Base-by-base conservation (phyloP, 2,113 vertebrate genomes). In the Anolis carolinensis region DNA sequence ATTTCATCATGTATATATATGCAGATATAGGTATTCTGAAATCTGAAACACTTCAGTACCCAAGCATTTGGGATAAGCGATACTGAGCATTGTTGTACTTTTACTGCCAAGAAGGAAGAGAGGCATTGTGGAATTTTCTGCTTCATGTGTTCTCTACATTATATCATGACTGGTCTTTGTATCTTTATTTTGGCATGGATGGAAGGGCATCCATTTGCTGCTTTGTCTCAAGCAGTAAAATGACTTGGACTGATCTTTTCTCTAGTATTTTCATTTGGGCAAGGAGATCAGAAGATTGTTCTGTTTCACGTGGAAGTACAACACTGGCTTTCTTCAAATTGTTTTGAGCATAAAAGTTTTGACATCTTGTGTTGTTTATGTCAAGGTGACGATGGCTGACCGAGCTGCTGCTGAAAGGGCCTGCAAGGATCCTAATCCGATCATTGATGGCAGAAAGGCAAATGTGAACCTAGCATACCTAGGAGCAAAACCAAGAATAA, bases 381-480 rank as follows among this genome's bases (percentile, higher is more conserved):
- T 77, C 93, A 94, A 99, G 99, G 99, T 99, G 95, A 99, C 99
- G 36, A 99, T 99, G 99, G 97, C 97, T 32, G 99, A 99, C 93
- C 97, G 98, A 94, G 97, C 98, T 18, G 97, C 98, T 5, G 98
- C 99, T 0, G 99, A 99, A 92, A 96, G 99, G 89, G 99, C 98
- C 89, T 99, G 99, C 80, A 99, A 99, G 90, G 99, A 99, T 95
- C 99, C 99, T 88, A 99, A 99, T 95, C 99, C 99, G 68, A 99
- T 99, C 94, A 99, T 99, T 76, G 99, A 99, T 9, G 99, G 99
- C 95, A 98, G 99, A 93, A 99, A 99, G 94, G 99, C 99, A 92
- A 99, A 99, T 67, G 99, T 99, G 92, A 99, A 99, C 95, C 97
- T 99, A 95, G 99, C 99, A 52, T 99, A 99, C 94, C 96, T 99